Evolutionary conservation across 2,113 vertebrate genomes (phyloP), one percentile per base, ranked within the genome.

Genomic region (Paramisgurnus dabryanus): DNA sequence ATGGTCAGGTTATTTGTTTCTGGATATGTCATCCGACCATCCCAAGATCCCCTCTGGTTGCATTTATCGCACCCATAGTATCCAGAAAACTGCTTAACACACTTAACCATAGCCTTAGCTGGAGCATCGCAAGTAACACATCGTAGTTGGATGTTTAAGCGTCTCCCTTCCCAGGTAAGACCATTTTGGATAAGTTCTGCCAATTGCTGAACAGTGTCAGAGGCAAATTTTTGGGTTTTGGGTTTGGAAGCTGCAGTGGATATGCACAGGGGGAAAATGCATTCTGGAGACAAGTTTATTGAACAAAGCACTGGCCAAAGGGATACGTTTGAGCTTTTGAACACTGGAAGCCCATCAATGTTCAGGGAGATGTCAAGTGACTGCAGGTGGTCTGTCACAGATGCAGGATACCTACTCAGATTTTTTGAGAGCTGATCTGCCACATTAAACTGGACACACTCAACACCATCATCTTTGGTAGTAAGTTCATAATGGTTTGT

Each of bases 71-170:
- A 34, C 27, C 27, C 27, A 34, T 34, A 34, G 27, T 34, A 1
- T 34, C 27, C 27, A 34, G 27, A 34, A 34, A 34, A 34, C 27
- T 34, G 27, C 27, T 34, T 34, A 34, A 34, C 27, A 34, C 27
- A 34, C 27, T 34, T 34, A 1, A 34, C 27, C 64, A 79, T 67
- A 9, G 66, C 39, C 17, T 79, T 68, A 8, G 76, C 77, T 58
- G 66, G 67, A 22, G 53, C 77, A 22, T 70, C 77, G 13, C 77
- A 69, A n/a, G 67, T 79, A 6, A 79, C 6, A 15, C 77, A 79
- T 41, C 18, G 7, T 4, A 64, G n/a, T 22, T 75, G 7, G 13
- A 79, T 67, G 10, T 60, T 40, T 34, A 79, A 11, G 12, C 11
- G 13, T 39, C 17, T 80, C 58, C 41, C 49, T 58, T 4, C 2